Base-by-base conservation (phyloP, 2,797 vertebrate species). In the Acrossocheilus fasciatus region DNA sequence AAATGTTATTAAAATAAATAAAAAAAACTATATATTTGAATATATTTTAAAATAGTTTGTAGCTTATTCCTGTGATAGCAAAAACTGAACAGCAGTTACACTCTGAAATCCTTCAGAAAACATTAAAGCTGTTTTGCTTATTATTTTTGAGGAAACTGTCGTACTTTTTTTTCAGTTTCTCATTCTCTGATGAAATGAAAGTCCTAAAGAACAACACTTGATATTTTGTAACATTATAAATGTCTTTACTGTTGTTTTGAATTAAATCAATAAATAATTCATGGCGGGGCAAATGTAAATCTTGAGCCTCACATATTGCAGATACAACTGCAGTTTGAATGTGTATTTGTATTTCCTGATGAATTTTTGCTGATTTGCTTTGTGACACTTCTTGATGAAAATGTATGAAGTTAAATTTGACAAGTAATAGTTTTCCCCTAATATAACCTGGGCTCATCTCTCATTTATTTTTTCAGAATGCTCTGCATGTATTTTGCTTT, bases 401-500 rank as follows among this genome's bases (percentile, higher is more conserved):
- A 41, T 70, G 68, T 10, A 4, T 41, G 9, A 70, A 12, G 36
- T 70, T 20, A 41, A 20, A 70, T 70, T 23, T 41, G 36, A 70
- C 36, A 41, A 73, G 23, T 73, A 72, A 72, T 69, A 69, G 59
- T 66, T 39, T 69, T 54, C 9, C 17, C 17, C 18, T 36, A 36
- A 57, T 76, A 36, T 76, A 34, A 34, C 26, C 59, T 26, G 9
- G 4, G 50, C 34, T 39, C 5, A 36, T 15, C 2, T 26, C n/a
- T 8, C 7, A 3, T 62, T 43, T 18, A 10, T 7, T 17, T 34
- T 7, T 18, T 39, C 62, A 6, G 4, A 18, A 12, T 62, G 8
- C 2, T 79, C n/a, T 79, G n/a, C n/a, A 30, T 45, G 5, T 30
- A 45, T 79, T 45, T 78, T 79, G 23, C 39, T 79, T 62, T 62